phyloP scores from a whole-genome alignment of 2,113 vertebrate species.

The Melanerpes aurifrons region DNA sequence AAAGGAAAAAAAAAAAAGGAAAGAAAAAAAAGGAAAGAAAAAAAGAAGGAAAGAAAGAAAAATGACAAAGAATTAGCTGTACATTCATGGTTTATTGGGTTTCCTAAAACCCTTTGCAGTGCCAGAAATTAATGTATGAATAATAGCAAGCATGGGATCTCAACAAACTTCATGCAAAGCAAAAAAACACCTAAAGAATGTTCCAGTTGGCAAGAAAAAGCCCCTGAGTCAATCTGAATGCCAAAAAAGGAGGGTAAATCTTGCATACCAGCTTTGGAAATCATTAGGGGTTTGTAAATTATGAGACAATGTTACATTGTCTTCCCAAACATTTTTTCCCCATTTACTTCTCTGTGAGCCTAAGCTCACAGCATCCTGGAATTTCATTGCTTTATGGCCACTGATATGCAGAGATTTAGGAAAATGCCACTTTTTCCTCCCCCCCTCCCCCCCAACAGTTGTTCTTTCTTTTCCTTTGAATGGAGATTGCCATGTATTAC shows the following conservation, averaged over 20 bases:
- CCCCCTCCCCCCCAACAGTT: slow-evolving; percentile 9
- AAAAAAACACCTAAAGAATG: slow-evolving; percentile 78
- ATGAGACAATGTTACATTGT: slow-evolving; percentile 68
- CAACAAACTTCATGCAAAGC: slow-evolving; percentile 73
- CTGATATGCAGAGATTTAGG: slow-evolving; percentile 15
- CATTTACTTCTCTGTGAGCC: slow-evolving; percentile 56
- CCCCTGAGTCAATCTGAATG: slow-evolving; percentile 39
- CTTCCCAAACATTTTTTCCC: slow-evolving; percentile 57
- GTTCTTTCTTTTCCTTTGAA: slow-evolving; percentile 57
- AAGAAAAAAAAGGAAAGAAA: not conserved
- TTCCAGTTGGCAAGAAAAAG: slow-evolving; percentile 76
- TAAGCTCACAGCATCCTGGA: slow-evolving; percentile 56
- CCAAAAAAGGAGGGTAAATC: slow-evolving; percentile 66
- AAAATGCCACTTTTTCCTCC: not conserved
- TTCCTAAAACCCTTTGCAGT: slow-evolving; percentile 78
- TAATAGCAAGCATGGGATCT: slow-evolving; percentile 76
- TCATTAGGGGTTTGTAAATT: slow-evolving; percentile 72
- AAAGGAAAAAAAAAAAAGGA: not conserved
- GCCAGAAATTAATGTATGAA: slow-evolving; percentile 84
- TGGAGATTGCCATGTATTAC: slow-evolving; percentile 38
- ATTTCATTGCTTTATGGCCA: slow-evolving; percentile 49
- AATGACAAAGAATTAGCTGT: slow-evolving; percentile 71
- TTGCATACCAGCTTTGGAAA: slow-evolving; percentile 69
- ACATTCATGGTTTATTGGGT: slow-evolving; percentile 75
- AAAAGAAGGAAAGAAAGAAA: not conserved